Evolutionary conservation across 2,888 invertebrate species (phyloP), one percentile per base, ranked within the genome.

Genomic region (Vannuccia rotundouncinata): DNA sequence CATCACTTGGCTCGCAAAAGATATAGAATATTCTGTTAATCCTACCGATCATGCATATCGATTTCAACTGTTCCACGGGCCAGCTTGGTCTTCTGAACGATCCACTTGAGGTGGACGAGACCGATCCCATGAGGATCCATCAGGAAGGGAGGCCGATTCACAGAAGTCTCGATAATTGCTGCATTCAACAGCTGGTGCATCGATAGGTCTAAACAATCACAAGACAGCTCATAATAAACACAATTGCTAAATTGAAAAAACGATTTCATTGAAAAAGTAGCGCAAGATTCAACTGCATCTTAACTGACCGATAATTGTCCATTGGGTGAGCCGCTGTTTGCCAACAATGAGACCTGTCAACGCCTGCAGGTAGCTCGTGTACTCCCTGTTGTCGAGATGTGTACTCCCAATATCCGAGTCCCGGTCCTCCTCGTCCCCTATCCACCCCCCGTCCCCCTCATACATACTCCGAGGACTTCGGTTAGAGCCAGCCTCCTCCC

Each of bases 121-220:
- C 87, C 87, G 30, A 86, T 86, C 17, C 84, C 83, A 79, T 86
- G 84, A 1, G 87, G 87, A 79, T 87, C 87, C 77, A 87, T 85
- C 82, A 87, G 81, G 85, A 87, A 84, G 0, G 86, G 85, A 0
- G 87, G 86, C 75, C 86, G 82, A 81, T 87, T 86, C 86, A 86
- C 86, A 0, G 86, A 86, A 0, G 86, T 84, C 59, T 84, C 84
- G 76, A 87, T 76, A 30, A 87, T 86, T 30, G 87, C 86, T 25
- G 87, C 86, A 84, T 87, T 87, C 83, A 87, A 87, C 79, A 87
- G 84, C 82, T 87, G 86, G 1, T 85, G 82, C 0, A 84, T 84
- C 13, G 85, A 85, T 82, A 87, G 85, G 80, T 87, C 87, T 87
- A 82, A 1, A 82, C 80, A 31, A 29, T 29, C 1, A 27, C 5